Evolutionary conservation across 2,797 vertebrate genomes (phyloP), one percentile per base, ranked within the genome.

Genomic region (Cynodonichthys magdalenae): DNA sequence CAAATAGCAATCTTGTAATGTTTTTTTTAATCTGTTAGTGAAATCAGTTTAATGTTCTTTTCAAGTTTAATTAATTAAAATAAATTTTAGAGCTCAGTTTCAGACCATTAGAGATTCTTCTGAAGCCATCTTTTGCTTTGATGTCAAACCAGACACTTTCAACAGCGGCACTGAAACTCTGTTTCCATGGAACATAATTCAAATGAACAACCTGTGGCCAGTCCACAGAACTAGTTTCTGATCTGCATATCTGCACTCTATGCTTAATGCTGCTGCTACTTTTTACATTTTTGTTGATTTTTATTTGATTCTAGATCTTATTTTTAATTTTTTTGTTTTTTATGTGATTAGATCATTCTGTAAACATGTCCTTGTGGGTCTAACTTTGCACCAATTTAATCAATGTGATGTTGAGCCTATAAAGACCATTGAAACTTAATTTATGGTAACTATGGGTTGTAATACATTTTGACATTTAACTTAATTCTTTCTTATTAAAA

Each of bases 201-300:
- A 77, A 45, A 61, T 69, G 15, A 58, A 51, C 31, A 29, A 20
- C n/a, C 19, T 55, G 47, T 53, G 31, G 50, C 15, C 56, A 15
- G 52, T 42, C 53, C 65, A 50, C 46, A 67, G 10, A 24, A 10
- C 46, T 65, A 45, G 14, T 31, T 31, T 68, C 29, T 74, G 28
- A 15, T 5, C 27, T 1, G 14, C 17, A 6, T 14, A 50, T 24
- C 48, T 50, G 31, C 6, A 12, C 20, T 18, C 8, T 39, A 9
- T 36, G 34, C 10, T 10, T 10, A 11, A 10, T 36, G 34, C 34
- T 36, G 34, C 34, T 39, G 36, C 11, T 39, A 2, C 36, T 39
- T 39, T 39, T 39, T 39, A 39, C 36, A 39, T 39, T 9, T 31
- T 7, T 10, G 4, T 34, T 39, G 34, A 31, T 14, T 39, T 39